phyloP scores from a whole-genome alignment of 2,797 vertebrate genomes.

The Enteromius paludinosus region DNA sequence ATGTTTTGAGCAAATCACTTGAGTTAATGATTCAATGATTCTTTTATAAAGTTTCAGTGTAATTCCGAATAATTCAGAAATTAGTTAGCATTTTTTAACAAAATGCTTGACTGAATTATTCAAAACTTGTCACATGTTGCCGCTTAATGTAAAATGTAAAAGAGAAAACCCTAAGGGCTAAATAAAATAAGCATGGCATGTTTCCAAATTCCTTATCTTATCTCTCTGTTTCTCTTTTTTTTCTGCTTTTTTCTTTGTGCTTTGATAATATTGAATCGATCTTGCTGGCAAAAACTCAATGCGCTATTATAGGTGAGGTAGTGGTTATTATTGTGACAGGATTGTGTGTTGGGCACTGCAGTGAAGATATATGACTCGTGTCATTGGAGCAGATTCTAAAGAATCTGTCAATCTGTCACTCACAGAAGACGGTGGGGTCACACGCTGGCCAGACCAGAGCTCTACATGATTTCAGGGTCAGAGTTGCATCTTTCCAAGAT shows the following conservation, averaged over 20 bases:
- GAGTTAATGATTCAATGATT: not conserved
- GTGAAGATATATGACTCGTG: slow-evolving; percentile 16
- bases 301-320: not conserved
- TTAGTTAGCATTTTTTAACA: not conserved
- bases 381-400: slow-evolving; percentile 15
- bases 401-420: slow-evolving; percentile 33
- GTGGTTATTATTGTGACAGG: slow-evolving; percentile 1
- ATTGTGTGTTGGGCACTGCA: not conserved
- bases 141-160: not conserved
- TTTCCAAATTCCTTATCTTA: not conserved
- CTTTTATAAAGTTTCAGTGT: not conserved
- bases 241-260: not conserved
- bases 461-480: slow-evolving; percentile 28
- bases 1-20: not conserved
- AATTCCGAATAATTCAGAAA: too few species aligned
- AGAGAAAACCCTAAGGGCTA: not conserved
- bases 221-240: not conserved
- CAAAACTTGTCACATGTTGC: not conserved
- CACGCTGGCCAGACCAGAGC: not conserved
- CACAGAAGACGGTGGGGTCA: not conserved
- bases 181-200: not conserved
- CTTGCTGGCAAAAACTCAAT: not conserved
- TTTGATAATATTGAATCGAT: not conserved
- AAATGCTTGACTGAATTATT: not conserved
- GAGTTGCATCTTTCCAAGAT: not conserved